Conservation (phyloP, 35 echinoderm and acorn worm genomes). For the Stichopus chloronotus region DNA sequence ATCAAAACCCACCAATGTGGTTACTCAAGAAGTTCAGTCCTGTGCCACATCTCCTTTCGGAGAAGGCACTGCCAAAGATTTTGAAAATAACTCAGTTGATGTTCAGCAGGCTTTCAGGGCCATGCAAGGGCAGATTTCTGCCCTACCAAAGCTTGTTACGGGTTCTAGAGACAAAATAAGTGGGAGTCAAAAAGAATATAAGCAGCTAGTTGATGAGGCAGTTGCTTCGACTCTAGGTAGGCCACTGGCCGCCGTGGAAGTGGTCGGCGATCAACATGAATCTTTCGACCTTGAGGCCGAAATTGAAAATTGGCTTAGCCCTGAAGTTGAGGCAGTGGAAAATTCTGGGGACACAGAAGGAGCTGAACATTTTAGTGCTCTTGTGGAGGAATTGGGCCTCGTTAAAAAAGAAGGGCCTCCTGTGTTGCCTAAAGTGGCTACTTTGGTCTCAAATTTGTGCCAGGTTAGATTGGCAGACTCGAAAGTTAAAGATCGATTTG, state of each 20-base stretch:
- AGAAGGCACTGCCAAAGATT: neutral
- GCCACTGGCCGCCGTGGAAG: neutral
- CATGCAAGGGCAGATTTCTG: neutral
- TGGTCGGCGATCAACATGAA: neutral
- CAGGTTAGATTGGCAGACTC: neutral
- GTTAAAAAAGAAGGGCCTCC: neutral
- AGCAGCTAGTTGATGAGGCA: neutral
- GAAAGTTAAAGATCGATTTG: neutral
- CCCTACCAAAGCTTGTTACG: neutral
- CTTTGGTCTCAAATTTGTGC: neutral
- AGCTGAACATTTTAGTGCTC: neutral
- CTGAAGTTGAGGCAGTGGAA: neutral
- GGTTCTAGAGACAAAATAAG: neutral
- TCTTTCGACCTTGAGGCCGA: neutral
- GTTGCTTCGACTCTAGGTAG: neutral
- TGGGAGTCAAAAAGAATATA: neutral
- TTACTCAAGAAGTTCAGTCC: neutral
- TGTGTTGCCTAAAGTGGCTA: neutral
- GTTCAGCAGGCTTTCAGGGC: neutral
- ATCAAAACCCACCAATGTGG: neutral
- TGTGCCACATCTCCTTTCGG: neutral
- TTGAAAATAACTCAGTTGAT: neutral
- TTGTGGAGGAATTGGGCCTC: neutral
- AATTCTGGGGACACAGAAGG: neutral
- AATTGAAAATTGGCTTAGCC: neutral